A percentile compares a stretch with the other conserved stretches of the same genome.
Evolutionary conservation across 2,113 vertebrate genomes (phyloP).

Genomic region (Rhynchomys soricoides): DNA sequence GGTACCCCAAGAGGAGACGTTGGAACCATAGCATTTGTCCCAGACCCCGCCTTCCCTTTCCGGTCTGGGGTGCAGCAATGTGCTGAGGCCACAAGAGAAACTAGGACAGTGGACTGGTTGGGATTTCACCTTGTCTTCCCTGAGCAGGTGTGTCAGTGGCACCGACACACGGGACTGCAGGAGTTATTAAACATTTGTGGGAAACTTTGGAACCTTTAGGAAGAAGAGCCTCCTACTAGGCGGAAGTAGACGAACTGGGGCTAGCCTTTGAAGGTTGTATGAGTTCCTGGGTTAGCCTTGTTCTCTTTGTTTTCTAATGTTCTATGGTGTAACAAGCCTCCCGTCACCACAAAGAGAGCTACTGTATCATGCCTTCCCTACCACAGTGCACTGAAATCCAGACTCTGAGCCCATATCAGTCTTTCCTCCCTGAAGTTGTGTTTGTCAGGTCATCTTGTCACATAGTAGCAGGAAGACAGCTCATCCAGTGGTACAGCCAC

Average conservation of each 20-base stretch:
- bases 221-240: background rate
- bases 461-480: background rate
- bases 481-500: background rate
- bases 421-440: background rate
- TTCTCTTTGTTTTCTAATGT: too few relatives aligned
- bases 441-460: background rate
- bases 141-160: too few relatives aligned
- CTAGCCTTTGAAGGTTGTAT: background rate
- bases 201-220: background rate
- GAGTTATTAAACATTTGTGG: too few relatives aligned
- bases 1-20: too few relatives aligned
- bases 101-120: too few relatives aligned
- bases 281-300: background rate
- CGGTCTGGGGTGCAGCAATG: too few relatives aligned
- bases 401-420: background rate
- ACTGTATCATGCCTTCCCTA: background rate
- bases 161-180: background rate
- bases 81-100: too few relatives aligned
- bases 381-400: background rate
- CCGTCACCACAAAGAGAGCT: background rate
- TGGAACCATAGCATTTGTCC: too few relatives aligned
- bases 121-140: too few relatives aligned
- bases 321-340: background rate
- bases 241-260: too few relatives aligned
- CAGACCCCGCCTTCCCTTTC: too few relatives aligned